Evolutionary conservation across 1,140 invertebrate genomes (phyloP), one percentile per base, ranked within the genome.

Genomic region (Acyrthosiphon pisum): DNA sequence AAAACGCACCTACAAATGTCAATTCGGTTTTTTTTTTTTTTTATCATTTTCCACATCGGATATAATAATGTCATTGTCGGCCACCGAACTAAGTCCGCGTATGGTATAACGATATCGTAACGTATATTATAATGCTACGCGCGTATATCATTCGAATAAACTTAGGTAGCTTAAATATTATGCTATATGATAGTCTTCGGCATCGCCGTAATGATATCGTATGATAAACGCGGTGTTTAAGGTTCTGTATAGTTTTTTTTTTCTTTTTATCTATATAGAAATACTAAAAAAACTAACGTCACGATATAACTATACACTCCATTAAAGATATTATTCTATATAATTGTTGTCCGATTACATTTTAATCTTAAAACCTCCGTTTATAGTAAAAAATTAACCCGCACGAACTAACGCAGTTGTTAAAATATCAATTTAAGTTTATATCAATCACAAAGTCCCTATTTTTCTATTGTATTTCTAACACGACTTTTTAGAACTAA

Each of bases 11-110:
- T 37, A 83, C 76, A 22, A 53, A 22, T 9, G 76, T 30, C 18
- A 30, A 11, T 86, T 86, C 44, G 84, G 84, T 86, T n/a, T 86
- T 86, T 26, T 86, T n/a, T 86, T 86, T 26, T 46, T 86, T 44
- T 86, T 46, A 46, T 41, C 20, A 22, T 26, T 46, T 86, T 86
- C 6, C 60, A 76, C 60, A 26, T 46, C 11, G 3, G n/a, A 44
- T 37, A 20, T 23, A 23, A 53, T 53, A 23, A 53, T 22, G 0
- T 44, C 41, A 83, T 41, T 37, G 20, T 41, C 81, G 8, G 37
- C 37, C 22, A 44, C 18, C 83, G 83, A 4, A 41, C 41, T 41
- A 41, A 41, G 3, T 41, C 41, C 41, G 41, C 41, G 41, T n/a
- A n/a, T 18, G n/a, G 30, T 18, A 68, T n/a, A 20, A n/a, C n/a